These are phyloP conservation scores for Aelia acuminata DNA, from an alignment of 2,888 invertebrate species.

Conservation along the genomic window DNA sequence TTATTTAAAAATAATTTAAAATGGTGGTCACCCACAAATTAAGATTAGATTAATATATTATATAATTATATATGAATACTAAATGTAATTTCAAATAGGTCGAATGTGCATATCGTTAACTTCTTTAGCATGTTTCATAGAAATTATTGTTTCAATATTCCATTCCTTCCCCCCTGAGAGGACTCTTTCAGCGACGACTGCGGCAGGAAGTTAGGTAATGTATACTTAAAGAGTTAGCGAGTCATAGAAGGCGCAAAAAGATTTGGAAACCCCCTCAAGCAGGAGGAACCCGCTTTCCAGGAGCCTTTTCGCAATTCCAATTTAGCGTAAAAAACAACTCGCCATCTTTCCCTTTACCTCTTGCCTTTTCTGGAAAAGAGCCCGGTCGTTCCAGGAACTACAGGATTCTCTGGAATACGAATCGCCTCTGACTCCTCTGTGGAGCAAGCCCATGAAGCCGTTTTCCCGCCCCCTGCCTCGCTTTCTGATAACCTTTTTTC, in stretches of 20 bases:
- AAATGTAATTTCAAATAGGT: no score
- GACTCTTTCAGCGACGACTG: background rate
- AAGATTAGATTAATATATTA: no score
- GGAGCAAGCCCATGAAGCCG: background rate
- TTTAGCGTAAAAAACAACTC: background rate
- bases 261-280: background rate
- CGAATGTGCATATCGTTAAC: no score
- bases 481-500: background rate
- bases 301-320: slow-evolving; percentile 11
- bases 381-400: background rate
- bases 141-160: background rate
- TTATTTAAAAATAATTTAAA: no score
- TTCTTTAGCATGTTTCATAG: no score
- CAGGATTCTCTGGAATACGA: background rate
- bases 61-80: no score
- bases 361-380: background rate
- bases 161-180: background rate
- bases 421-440: background rate
- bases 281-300: background rate
- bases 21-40: no score
- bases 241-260: background rate
- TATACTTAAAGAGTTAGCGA: background rate
- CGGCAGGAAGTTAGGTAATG: background rate
- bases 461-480: background rate
- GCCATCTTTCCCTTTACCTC: background rate